Conservation (phyloP, 2,113 vertebrate species). For the Otocyon megalotis region DNA sequence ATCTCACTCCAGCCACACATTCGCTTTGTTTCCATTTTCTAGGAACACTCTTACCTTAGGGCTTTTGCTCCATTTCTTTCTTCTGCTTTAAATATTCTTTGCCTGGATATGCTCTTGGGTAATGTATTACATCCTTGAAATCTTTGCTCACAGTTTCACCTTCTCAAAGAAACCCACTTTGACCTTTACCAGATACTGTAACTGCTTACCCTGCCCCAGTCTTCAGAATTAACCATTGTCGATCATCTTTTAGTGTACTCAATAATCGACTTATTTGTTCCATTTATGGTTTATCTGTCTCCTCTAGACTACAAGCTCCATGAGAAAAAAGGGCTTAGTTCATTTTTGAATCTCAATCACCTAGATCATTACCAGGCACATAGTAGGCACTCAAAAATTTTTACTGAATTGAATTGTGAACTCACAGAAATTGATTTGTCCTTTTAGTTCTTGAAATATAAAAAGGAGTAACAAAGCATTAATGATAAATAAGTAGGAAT, state of each 20-base stretch:
- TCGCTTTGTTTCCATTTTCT: neutral
- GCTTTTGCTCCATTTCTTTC: neutral
- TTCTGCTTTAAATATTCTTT: neutral
- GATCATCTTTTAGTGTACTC: neutral
- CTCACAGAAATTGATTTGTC: neutral
- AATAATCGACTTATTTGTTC: neutral
- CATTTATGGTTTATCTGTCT: neutral
- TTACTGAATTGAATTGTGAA: neutral
- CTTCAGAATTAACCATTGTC: neutral
- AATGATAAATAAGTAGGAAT: conserved; percentile 26
- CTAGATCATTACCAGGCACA: neutral
- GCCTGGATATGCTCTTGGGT: neutral
- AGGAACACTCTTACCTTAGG: neutral
- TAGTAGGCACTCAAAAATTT: neutral
- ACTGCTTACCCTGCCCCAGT: rapidly evolving
- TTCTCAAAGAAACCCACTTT: neutral
- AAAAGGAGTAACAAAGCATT: conserved; percentile 21
- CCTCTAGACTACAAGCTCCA: neutral
- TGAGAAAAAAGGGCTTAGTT: neutral
- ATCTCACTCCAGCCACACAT: neutral
- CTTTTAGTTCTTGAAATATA: conserved; percentile 1
- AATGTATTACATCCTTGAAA: neutral
- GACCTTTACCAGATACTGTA: neutral
- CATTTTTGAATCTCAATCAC: neutral
- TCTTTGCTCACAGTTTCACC: neutral